Evolutionary conservation across 2,888 invertebrate genomes (phyloP), one percentile per base, ranked within the genome.

Genomic region (Cylindroiulus punctatus): DNA sequence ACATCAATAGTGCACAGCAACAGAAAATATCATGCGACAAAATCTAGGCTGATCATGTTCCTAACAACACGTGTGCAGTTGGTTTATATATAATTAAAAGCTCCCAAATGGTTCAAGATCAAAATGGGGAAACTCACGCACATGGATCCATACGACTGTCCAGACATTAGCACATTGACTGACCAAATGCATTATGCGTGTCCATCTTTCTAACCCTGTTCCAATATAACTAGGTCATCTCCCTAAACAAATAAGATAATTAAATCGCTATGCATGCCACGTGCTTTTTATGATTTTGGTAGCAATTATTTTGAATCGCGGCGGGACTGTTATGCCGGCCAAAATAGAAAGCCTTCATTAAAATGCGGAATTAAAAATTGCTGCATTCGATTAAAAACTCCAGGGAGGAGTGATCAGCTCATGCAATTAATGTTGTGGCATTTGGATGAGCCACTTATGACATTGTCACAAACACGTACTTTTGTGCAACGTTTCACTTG

Each of bases 51-150:
- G 65, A 65, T 65, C 26, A 65, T 65, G 65, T 26, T 26, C 26
- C 65, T 65, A 65, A 26, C 19, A 65, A 10, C 65, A 65, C 65
- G 65, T 65, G 65, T 26, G 22, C 65, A 65, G 65, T 26, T 44
- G 44, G 65, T 10, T 10, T 26, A 65, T 65, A 19, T 65, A 65
- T 65, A 65, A 65, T 65, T 65, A 65, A 65, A 65, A 52, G 22
- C 65, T 22, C 65, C 65, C 65, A 65, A 65, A 65, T 65, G 65
- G 65, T 65, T 65, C 65, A 65, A 65, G 65, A 65, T 65, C 65
- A 65, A 65, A 65, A 26, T 8, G 12, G 22, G 7, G 65, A 65
- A 10, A 22, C 65, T 65, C 65, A 65, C 65, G 65, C 65, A 65
- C 65, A 19, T 65, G 65, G 65, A 26, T 65, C 65, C 26, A 65